phyloP scores from a whole-genome alignment of 2,888 invertebrate genomes.

The Ferdinandea cuprea region DNA sequence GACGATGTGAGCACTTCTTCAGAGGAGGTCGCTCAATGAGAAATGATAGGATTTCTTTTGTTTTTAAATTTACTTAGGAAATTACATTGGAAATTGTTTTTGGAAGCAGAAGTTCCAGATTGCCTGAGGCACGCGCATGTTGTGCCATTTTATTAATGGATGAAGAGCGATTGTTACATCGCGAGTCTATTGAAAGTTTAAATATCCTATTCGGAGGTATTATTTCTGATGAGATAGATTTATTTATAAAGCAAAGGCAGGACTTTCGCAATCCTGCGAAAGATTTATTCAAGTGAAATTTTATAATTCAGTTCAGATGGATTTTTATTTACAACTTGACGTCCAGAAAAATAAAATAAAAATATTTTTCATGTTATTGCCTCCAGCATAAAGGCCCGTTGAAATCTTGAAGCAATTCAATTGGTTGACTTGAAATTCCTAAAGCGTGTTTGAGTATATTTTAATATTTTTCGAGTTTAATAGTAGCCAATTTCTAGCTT shows the following conservation, averaged over 20 bases:
- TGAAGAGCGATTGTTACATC: not conserved
- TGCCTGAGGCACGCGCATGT: slow-evolving; percentile 22
- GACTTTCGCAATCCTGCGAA: not conserved
- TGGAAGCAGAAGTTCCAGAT: slow-evolving; percentile 51
- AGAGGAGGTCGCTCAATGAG: slow-evolving; percentile 55
- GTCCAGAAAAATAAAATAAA: too few species aligned
- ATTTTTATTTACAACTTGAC: not conserved
- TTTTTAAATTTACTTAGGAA: slow-evolving; percentile 52
- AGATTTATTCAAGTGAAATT: not conserved
- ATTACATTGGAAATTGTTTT: slow-evolving; percentile 69
- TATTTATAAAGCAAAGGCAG: slow-evolving; percentile 17
- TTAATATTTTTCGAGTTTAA: too few species aligned
- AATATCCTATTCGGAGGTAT: not conserved
- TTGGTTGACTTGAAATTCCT: too few species aligned
- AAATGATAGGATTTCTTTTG: slow-evolving; percentile 46
- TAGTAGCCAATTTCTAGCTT: too few species aligned
- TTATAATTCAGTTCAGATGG: not conserved
- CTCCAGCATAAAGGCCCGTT: too few species aligned
- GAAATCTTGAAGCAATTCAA: too few species aligned
- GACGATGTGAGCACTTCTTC: slow-evolving; percentile 50
- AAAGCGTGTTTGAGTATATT: too few species aligned
- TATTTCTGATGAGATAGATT: slow-evolving; percentile 4
- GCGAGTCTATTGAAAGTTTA: slow-evolving; percentile 37
- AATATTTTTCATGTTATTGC: too few species aligned
- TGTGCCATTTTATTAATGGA: slow-evolving; percentile 68